Evolutionary conservation across 2,113 vertebrate species (phyloP), one percentile per base, ranked within the genome.

Genomic region (Bubo blakistoni): DNA sequence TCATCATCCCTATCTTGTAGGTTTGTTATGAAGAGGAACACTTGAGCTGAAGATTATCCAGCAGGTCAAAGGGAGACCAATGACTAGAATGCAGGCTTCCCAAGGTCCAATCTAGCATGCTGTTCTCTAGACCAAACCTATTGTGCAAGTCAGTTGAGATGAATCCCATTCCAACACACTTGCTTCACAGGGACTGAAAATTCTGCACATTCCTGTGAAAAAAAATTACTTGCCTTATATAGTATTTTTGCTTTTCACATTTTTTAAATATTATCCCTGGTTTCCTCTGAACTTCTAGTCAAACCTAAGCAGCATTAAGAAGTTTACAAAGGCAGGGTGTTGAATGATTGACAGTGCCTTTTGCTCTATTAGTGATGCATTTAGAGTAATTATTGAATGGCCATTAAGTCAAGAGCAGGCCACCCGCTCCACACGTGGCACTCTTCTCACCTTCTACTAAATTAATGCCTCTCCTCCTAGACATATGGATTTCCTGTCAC

Each of bases 401-500:
- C 67, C 6, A 0, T 73, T 94, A 83, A 92, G 66, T 88, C 17
- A 20, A 95, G 79, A 93, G 61, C 82, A 92, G 84, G 34, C 70
- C 92, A 92, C 79, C 52, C 46, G 0, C 90, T 95, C 93, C 62
- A 88, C 92, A 81, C 26, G 59, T 90, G 95, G 91, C 58, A 88
- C 44, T 79, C 73, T 90, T 91, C 86, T 98, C 93, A 98, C 97
- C 96, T 97, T 82, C 90, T 66, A 74, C 77, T 81, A 88, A 97
- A 96, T 95, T 90, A 96, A 91, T 94, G 86, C 82, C 63, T 96
- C 59, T 86, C 78, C 63, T 97, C 83, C 85, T 92, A 92, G 93
- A 89, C 38, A n/a, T 81, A 96, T 79, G 79, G 96, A 97, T 98
- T 97, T 97, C 80, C 95, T 97, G 93, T 94, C 95, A 94, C 29